Conservation (phyloP, 2,888 invertebrate genomes). For the Sinotaia quadrata region DNA sequence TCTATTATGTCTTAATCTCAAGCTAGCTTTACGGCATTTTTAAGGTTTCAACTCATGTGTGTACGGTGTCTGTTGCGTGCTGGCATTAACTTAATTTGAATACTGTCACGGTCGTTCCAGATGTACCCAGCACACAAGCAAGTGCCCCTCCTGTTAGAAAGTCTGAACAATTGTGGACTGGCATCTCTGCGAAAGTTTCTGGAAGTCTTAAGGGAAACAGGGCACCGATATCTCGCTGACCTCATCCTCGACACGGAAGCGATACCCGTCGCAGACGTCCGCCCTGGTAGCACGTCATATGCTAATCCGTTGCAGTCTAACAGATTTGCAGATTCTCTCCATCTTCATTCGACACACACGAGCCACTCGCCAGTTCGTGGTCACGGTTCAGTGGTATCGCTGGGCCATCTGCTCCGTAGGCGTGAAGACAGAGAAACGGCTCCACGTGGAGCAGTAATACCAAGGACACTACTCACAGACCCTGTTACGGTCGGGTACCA, state of each 20-base stretch:
- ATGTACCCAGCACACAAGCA: constrained; percentile 31
- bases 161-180: constrained; percentile 33
- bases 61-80: too few relatives aligned
- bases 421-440: constrained; percentile 14
- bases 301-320: not conserved
- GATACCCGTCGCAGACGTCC: constrained; percentile 25
- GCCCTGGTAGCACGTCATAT: not conserved
- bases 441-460: constrained; percentile 25
- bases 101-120: too few relatives aligned
- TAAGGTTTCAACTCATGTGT: too few relatives aligned
- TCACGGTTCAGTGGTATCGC: constrained; percentile 1
- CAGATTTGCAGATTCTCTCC: not conserved
- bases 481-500: constrained; percentile 18
- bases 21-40: too few relatives aligned
- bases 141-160: constrained; percentile 31
- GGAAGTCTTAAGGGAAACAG: constrained; percentile 37
- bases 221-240: constrained; percentile 41
- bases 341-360: not conserved
- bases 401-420: constrained; percentile 14
- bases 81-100: too few relatives aligned
- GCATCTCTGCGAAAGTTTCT: constrained; percentile 38
- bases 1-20: too few relatives aligned
- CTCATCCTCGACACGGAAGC: constrained; percentile 38
- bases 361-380: constrained; percentile 2
- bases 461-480: constrained; percentile 28